These are phyloP conservation scores for Castor canadensis DNA, from an alignment of 2,113 vertebrate genomes.

Conservation along the genomic window DNA sequence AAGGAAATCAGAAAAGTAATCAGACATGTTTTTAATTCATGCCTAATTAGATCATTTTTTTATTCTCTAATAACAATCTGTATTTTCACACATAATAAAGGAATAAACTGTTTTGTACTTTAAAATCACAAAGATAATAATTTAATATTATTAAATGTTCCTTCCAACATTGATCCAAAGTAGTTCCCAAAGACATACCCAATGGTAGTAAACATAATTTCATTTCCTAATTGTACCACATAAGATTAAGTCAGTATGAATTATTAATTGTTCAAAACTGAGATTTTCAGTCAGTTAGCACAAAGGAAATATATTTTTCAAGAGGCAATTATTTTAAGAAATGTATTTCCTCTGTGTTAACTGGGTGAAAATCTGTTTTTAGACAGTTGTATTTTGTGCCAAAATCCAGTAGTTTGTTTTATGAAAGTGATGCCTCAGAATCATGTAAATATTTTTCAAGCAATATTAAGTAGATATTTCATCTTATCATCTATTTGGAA, in stretches of 20 bases:
- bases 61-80: neutral
- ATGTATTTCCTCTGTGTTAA: neutral
- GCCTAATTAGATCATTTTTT: neutral
- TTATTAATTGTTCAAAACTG: neutral
- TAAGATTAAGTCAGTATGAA: neutral
- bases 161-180: neutral
- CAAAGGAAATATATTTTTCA: no score
- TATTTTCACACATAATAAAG: neutral
- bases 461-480: neutral
- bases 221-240: neutral
- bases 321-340: neutral
- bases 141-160: neutral
- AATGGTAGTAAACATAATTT: neutral
- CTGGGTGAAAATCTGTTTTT: neutral
- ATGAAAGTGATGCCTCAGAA: neutral
- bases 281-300: no score
- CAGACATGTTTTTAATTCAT: neutral
- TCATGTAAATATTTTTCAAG: neutral
- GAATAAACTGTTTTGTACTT: neutral
- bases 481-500: neutral
- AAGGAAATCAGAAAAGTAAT: constrained; percentile 49
- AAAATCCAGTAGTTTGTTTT: neutral
- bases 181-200: neutral
- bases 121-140: constrained; percentile 13
- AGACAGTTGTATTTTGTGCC: neutral